phyloP scores from a whole-genome alignment of 2,113 vertebrate species.

The Oplegnathus fasciatus region DNA sequence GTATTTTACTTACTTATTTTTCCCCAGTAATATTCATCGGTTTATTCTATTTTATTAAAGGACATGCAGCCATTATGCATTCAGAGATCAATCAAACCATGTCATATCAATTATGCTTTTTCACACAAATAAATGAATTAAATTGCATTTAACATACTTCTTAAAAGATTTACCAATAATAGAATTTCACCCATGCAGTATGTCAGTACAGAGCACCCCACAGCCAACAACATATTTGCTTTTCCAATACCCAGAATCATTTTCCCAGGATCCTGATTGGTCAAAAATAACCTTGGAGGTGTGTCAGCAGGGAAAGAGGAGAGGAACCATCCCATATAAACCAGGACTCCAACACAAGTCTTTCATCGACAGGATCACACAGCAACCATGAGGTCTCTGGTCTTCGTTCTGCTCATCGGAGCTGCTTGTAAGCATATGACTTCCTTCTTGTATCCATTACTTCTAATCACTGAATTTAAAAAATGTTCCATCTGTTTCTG shows the following conservation, averaged over 20 bases:
- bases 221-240: not conserved
- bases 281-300: not conserved
- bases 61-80: no score
- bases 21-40: no score
- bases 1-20: not conserved
- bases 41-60: no score
- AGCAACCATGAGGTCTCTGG: slow-evolving; percentile 80
- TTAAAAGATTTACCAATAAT: not conserved
- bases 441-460: not conserved
- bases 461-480: not conserved
- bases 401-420: slow-evolving; percentile 81
- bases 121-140: not conserved
- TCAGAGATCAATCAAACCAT: not conserved
- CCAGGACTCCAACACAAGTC: not conserved
- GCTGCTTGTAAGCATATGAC: slow-evolving; percentile 73
- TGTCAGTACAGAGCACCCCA: not conserved
- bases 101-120: not conserved
- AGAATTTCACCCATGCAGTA: not conserved
- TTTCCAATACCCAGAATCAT: not conserved
- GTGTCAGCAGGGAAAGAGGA: not conserved
- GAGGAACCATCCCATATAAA: slow-evolving; percentile 34
- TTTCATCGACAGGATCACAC: slow-evolving; percentile 60
- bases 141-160: not conserved
- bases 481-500: not conserved
- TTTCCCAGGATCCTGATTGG: slow-evolving; percentile 34